Evolutionary conservation across 2,888 invertebrate genomes (phyloP).

Genomic region (Hydriomena furcata): DNA sequence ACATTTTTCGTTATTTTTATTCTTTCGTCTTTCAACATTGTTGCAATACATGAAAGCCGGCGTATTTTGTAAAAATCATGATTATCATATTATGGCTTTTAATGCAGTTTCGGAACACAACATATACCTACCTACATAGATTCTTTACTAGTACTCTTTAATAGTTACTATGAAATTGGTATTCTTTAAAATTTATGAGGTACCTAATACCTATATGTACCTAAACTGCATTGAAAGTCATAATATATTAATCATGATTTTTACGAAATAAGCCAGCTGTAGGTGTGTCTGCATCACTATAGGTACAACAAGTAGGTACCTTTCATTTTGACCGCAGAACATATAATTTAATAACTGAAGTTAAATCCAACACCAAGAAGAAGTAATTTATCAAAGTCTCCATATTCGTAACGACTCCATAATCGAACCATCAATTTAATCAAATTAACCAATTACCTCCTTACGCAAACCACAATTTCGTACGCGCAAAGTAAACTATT

Average conservation of each 20-base stretch:
- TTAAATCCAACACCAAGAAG: slow-evolving; percentile 31
- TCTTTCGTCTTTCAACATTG: background rate
- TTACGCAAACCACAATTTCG: slow-evolving; percentile 39
- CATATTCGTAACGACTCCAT: slow-evolving; percentile 40
- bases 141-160: no score
- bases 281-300: background rate
- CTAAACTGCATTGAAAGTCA: no score
- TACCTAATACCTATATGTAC: no score
- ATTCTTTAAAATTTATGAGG: no score
- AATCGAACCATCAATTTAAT: slow-evolving; percentile 40
- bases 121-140: no score
- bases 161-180: no score
- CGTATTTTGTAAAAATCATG: no score
- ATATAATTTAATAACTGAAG: slow-evolving; percentile 36
- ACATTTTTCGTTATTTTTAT: background rate
- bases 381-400: slow-evolving; percentile 44
- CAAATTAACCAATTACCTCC: slow-evolving; percentile 55
- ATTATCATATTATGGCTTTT: no score
- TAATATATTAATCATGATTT: no score
- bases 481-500: slow-evolving; percentile 40
- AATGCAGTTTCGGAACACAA: no score
- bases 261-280: no score
- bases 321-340: slow-evolving; percentile 19
- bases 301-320: background rate
- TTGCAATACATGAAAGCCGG: background rate